Evolutionary conservation across 2,888 invertebrate species (phyloP).

Genomic region (Tineola bisselliella): DNA sequence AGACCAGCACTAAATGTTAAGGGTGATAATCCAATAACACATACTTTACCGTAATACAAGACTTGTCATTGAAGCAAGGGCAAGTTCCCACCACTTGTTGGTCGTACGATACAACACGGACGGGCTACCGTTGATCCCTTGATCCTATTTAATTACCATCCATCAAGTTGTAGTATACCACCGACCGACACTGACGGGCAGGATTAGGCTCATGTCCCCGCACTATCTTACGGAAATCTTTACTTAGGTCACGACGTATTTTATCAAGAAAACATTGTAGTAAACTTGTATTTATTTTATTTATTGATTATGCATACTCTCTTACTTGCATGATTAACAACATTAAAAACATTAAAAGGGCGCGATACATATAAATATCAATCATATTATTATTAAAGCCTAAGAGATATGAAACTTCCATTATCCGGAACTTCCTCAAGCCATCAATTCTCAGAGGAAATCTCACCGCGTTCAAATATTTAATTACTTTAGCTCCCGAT

Average conservation of each 20-base stretch:
- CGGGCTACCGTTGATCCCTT: conserved; percentile 11
- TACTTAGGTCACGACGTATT: conserved; percentile 4
- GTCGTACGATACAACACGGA: background rate
- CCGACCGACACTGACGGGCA: background rate
- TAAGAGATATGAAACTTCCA: conserved; percentile 37
- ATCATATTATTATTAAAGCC: background rate
- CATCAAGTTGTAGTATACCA: conserved; percentile 16
- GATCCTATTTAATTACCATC: conserved; percentile 22
- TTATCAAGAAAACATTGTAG: conserved; percentile 3
- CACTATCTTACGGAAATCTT: conserved; percentile 9
- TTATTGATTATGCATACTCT: too few relatives aligned
- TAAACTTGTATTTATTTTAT: background rate
- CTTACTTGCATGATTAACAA: background rate
- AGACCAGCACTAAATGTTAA: background rate
- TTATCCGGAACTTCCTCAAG: conserved; percentile 41
- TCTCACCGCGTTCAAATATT: conserved; percentile 67
- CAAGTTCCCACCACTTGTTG: conserved; percentile 13
- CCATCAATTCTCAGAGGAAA: conserved; percentile 51
- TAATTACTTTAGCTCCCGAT: conserved; percentile 65
- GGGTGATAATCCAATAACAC: background rate
- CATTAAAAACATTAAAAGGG: background rate
- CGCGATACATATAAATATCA: background rate
- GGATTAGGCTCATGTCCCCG: conserved; percentile 1
- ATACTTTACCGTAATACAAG: background rate
- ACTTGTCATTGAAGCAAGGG: background rate